Evolutionary conservation across 2,113 vertebrate genomes (phyloP).

Genomic region (Corydoras sp.): DNA sequence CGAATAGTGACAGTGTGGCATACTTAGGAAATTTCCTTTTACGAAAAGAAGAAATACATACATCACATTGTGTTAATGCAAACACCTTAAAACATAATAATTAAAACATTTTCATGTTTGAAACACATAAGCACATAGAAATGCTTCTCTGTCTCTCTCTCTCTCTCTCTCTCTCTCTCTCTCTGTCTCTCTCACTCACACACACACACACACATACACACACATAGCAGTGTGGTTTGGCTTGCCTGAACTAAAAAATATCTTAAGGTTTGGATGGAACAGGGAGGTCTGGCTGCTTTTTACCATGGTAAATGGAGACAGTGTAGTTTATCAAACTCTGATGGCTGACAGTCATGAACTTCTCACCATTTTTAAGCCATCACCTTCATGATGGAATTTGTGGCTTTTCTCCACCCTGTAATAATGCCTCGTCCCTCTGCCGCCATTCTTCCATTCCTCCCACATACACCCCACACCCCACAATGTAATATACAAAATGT

Average conservation of each 20-base stretch:
- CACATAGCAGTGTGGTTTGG: neutral
- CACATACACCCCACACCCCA: neutral
- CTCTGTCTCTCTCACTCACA: neutral
- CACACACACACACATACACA: neutral
- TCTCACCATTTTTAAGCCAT: slow-evolving; percentile 13
- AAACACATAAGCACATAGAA: neutral
- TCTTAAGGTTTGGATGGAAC: slow-evolving; percentile 21
- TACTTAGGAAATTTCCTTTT: neutral
- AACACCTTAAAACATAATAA: neutral
- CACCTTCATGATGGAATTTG: slow-evolving; percentile 5
- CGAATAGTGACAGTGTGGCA: slow-evolving; percentile 6
- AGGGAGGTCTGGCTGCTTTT: slow-evolving; percentile 9
- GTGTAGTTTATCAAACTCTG: slow-evolving; percentile 3
- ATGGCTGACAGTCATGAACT: neutral
- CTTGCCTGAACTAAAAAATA: slow-evolving; percentile 13
- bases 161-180: neutral
- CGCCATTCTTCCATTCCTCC: slow-evolving; percentile 1
- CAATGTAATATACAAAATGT: neutral
- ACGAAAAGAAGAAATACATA: neutral
- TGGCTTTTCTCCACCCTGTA: slow-evolving; percentile 24
- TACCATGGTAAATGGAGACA: neutral
- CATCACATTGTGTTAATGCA: neutral
- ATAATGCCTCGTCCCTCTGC: slow-evolving; percentile 3
- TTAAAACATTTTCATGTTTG: neutral
- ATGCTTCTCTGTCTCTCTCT: neutral